These are phyloP conservation scores for Remorina albescens DNA, from an alignment of 2,797 vertebrate species.

Conservation along the genomic window DNA sequence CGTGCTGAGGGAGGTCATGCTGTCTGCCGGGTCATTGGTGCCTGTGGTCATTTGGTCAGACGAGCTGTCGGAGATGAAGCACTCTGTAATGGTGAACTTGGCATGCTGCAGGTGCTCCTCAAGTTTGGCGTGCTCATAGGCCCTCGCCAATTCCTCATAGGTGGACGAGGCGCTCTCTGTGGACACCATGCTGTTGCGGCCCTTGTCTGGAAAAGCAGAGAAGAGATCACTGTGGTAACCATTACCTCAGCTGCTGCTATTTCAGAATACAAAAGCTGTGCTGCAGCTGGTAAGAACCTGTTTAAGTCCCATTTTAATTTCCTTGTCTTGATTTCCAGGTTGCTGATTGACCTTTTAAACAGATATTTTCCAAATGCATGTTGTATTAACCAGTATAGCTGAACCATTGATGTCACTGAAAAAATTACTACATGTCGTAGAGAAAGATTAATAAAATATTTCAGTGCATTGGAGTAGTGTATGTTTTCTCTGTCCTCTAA, in stretches of 20 bases:
- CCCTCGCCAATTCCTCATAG: constrained; percentile 97
- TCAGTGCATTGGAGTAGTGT: neutral
- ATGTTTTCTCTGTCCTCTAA: neutral
- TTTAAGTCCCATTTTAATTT: neutral
- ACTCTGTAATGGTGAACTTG: constrained; percentile 99
- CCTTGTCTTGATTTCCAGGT: neutral
- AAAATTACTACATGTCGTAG: neutral
- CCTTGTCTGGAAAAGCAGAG: constrained; percentile 88
- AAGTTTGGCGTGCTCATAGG: constrained; percentile 98
- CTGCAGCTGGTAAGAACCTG: too few relatives aligned
- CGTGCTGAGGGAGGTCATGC: constrained; percentile 99
- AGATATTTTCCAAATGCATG: neutral
- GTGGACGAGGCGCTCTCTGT: constrained; percentile 98
- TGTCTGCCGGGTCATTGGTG: constrained; percentile 97
- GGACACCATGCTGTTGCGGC: constrained; percentile 99
- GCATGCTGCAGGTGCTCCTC: constrained; percentile 98
- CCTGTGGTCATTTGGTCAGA: constrained; percentile 99
- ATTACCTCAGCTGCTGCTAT: neutral
- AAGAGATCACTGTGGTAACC: neutral
- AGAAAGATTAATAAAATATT: neutral
- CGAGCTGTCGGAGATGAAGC: constrained; percentile 98
- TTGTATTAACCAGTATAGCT: too few relatives aligned
- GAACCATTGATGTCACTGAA: neutral
- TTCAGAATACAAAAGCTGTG: neutral
- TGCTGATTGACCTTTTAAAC: neutral